Evolutionary conservation across 2,797 vertebrate genomes (phyloP).

Genomic region (Eutrigla gurnardus): DNA sequence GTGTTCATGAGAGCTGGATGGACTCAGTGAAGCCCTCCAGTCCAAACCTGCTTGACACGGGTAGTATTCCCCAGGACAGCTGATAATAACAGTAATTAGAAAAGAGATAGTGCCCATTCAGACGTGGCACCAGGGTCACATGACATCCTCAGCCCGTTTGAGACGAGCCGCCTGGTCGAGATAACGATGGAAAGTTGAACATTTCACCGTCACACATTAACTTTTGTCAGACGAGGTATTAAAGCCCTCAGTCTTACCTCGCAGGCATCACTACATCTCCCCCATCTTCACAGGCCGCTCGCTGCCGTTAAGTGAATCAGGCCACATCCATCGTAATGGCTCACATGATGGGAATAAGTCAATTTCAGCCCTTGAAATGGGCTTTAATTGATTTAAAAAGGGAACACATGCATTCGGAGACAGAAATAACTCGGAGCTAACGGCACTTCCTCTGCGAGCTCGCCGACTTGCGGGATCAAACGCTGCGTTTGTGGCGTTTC

Average conservation of each 20-base stretch:
- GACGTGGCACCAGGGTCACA: not conserved
- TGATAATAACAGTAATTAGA: conserved; percentile 1
- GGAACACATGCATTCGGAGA: conserved; percentile 26
- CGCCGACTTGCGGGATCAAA: conserved; percentile 22
- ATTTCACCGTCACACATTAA: conserved; percentile 1
- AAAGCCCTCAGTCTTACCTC: not conserved
- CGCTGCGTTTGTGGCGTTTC: conserved; percentile 6
- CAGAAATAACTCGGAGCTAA: conserved; percentile 26
- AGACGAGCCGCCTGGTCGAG: not conserved
- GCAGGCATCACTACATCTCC: conserved; percentile 27
- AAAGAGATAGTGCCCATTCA: not conserved
- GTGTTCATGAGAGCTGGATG: too few relatives aligned
- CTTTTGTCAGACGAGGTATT: not conserved
- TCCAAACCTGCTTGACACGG: not conserved
- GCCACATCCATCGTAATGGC: conserved; percentile 30
- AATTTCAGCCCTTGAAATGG: conserved; percentile 45
- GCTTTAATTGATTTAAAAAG: conserved; percentile 54
- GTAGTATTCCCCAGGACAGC: not conserved
- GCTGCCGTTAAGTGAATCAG: conserved; percentile 50
- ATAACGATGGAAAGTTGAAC: not conserved
- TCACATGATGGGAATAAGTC: conserved; percentile 60
- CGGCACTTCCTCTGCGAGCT: conserved; percentile 19
- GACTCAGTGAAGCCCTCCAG: not conserved
- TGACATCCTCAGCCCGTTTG: not conserved
- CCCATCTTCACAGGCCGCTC: conserved; percentile 14